Percentiles rank a stretch among this genome's conserved stretches.
phyloP scores from a whole-genome alignment of 1,140 invertebrate species.

The Rhyzopertha dominica region DNA sequence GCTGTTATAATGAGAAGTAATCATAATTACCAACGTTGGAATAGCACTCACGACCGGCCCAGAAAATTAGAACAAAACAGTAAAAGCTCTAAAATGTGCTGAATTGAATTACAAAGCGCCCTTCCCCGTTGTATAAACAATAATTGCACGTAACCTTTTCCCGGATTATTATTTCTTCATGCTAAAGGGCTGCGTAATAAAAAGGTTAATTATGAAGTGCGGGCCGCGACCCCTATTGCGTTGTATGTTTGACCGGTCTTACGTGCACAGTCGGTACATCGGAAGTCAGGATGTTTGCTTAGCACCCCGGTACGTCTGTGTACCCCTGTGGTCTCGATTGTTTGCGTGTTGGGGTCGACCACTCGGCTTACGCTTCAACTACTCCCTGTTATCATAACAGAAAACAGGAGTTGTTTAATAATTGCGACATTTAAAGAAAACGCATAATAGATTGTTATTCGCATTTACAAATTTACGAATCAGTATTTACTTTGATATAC shows the following conservation, averaged over 20 bases:
- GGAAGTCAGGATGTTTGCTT: slow-evolving; percentile 28
- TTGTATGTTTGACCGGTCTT: slow-evolving; percentile 7
- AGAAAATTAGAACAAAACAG: slow-evolving; percentile 34
- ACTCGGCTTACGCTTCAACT: too few species aligned
- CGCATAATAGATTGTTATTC: too few species aligned
- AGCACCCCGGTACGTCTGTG: slow-evolving; percentile 19
- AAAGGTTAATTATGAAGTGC: slow-evolving; percentile 34
- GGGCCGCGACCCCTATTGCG: slow-evolving; percentile 24
- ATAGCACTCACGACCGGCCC: slow-evolving; percentile 26
- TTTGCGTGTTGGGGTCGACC: too few species aligned
- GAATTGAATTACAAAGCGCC: slow-evolving; percentile 35
- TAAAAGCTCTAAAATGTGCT: slow-evolving; percentile 30
- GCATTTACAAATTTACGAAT: too few species aligned
- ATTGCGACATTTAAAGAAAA: too few species aligned
- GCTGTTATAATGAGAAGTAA: slow-evolving; percentile 17
- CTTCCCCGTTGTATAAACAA: slow-evolving; percentile 28
- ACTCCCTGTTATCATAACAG: too few species aligned
- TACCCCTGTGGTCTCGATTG: too few species aligned
- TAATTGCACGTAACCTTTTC: slow-evolving; percentile 31
- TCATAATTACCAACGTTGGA: slow-evolving; percentile 27
- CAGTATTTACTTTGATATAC: too few species aligned
- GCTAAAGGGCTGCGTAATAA: slow-evolving; percentile 32
- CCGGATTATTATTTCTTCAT: slow-evolving; percentile 34
- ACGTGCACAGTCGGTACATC: slow-evolving; percentile 18
- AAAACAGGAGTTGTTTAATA: too few species aligned